phyloP scores from a whole-genome alignment of 2,888 invertebrate genomes.

The Ariolimax columbianus region DNA sequence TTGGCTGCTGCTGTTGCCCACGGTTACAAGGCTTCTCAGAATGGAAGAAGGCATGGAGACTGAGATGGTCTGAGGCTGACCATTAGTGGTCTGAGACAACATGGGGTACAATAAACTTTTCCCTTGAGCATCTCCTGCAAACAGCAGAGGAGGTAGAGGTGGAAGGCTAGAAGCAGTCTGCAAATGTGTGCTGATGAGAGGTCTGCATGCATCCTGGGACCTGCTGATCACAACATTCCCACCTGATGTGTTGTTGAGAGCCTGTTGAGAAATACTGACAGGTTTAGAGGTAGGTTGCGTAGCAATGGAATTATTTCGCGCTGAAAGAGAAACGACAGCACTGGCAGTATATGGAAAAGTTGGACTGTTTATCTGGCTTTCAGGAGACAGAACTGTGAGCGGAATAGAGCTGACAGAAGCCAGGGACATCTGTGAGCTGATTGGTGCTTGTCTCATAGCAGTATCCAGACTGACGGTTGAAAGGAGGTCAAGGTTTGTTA shows the following conservation, averaged over 20 bases:
- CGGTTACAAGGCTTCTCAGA: conserved; percentile 21
- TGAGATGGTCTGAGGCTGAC: background rate
- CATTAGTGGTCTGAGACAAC: background rate
- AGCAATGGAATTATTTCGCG: too few relatives aligned
- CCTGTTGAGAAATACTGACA: conserved; percentile 5
- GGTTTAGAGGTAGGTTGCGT: background rate
- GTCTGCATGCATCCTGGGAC: background rate
- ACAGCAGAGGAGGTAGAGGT: conserved; percentile 39
- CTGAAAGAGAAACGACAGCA: background rate
- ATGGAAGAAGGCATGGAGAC: conserved; percentile 4
- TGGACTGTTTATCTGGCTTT: background rate
- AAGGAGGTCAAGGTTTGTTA: conserved; percentile 46
- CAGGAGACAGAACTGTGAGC: conserved; percentile 4
- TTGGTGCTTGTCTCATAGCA: conserved; percentile 12
- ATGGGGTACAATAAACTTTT: background rate
- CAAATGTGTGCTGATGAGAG: background rate
- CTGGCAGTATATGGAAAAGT: background rate
- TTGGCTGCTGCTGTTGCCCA: conserved; percentile 1
- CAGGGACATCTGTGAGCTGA: background rate
- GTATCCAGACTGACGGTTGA: conserved; percentile 49
- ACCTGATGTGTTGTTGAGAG: conserved; percentile 30
- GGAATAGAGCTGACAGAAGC: conserved; percentile 2
- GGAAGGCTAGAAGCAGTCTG: conserved; percentile 9
- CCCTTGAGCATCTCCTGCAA: conserved; percentile 17
- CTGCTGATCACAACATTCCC: conserved; percentile 37